Conservation (phyloP, 2,888 invertebrate species). For the Meandrusa payeni region DNA sequence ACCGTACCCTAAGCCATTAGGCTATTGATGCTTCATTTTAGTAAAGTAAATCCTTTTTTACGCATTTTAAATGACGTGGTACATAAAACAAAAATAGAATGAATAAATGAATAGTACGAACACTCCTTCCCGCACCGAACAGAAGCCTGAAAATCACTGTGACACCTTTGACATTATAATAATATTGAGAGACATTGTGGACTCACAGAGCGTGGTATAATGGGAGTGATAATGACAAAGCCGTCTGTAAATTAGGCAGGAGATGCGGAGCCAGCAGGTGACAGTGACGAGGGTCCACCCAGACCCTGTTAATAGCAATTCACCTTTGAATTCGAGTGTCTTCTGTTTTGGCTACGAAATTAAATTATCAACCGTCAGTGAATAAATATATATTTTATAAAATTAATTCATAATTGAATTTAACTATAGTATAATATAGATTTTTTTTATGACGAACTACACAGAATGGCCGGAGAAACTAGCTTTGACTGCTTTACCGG, state of each 20-base stretch:
- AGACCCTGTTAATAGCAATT: constrained; percentile 13
- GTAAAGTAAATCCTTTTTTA: too few species aligned
- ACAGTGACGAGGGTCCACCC: constrained; percentile 23
- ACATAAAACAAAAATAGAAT: too few species aligned
- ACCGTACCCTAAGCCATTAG: too few species aligned
- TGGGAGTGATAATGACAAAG: constrained; percentile 19
- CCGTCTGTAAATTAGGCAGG: constrained; percentile 20
- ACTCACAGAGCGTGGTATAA: constrained; percentile 2
- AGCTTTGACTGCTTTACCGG: too few species aligned
- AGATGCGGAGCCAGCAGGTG: constrained; percentile 10
- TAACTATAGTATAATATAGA: too few species aligned
- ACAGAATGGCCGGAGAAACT: too few species aligned
- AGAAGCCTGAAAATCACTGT: constrained; percentile 2
- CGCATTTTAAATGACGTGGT: too few species aligned
- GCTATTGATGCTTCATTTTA: too few species aligned
- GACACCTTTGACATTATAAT: constrained; percentile 5
- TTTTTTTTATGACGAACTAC: too few species aligned
- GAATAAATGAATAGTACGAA: too few species aligned
- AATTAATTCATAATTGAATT: too few species aligned
- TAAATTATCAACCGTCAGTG: constrained; percentile 14
- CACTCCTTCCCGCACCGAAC: neutral
- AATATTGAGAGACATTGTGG: constrained; percentile 1
- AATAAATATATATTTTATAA: neutral
- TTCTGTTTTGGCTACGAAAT: constrained; percentile 8
- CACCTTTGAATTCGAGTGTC: constrained; percentile 7